Evolutionary conservation across 2,797 vertebrate genomes (phyloP).

Genomic region (Pseudochromis fuscus): DNA sequence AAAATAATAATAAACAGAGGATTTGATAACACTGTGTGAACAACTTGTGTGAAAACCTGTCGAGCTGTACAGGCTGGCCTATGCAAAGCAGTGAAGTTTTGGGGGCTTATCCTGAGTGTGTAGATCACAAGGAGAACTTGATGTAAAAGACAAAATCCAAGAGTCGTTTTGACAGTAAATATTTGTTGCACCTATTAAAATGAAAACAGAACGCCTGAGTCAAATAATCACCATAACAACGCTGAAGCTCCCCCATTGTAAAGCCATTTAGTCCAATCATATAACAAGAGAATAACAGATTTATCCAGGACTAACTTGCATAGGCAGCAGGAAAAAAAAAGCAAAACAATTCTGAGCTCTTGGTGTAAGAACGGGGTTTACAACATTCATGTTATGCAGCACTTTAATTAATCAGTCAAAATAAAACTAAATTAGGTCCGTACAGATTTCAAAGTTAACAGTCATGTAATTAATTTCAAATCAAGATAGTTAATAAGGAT

Average conservation of each 20-base stretch:
- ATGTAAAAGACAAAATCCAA: constrained; percentile 55
- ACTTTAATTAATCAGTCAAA: constrained; percentile 48
- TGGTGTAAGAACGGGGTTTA: constrained; percentile 17
- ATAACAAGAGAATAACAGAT: constrained; percentile 57
- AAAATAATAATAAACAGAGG: constrained; percentile 55
- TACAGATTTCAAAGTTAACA: constrained; percentile 24
- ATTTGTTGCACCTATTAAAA: constrained; percentile 41
- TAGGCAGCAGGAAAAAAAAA: constrained; percentile 85
- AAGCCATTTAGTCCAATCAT: constrained; percentile 17
- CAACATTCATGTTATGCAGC: constrained; percentile 40
- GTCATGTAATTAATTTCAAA: constrained; percentile 38
- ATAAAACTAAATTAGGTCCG: constrained; percentile 58
- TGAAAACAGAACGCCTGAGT: constrained; percentile 88
- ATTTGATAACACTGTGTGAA: constrained; percentile 55
- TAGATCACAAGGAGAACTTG: constrained; percentile 48
- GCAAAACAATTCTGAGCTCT: constrained; percentile 38
- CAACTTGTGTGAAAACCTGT: constrained; percentile 48
- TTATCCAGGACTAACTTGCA: constrained; percentile 85
- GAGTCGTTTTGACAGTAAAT: constrained; percentile 73
- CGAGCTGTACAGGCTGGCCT: constrained; percentile 50
- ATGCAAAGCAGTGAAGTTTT: constrained; percentile 59
- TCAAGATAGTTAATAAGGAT: constrained; percentile 32
- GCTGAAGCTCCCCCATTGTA: constrained; percentile 22
- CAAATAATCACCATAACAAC: constrained; percentile 78
- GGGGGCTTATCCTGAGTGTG: constrained; percentile 78